Evolutionary conservation across 2,113 vertebrate genomes (phyloP), one percentile per base, ranked within the genome.

Genomic region (Dolichotis patagonum): DNA sequence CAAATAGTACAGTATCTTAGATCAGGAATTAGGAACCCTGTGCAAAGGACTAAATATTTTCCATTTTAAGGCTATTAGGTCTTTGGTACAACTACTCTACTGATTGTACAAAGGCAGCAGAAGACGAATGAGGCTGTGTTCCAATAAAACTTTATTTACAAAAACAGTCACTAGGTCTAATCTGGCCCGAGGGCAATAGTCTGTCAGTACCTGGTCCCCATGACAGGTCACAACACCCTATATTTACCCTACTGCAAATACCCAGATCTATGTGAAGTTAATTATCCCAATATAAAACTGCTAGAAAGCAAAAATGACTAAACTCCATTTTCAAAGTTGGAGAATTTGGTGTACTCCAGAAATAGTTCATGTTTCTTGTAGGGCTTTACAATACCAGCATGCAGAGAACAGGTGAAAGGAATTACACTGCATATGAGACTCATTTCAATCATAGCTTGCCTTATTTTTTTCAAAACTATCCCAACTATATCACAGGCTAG

Each of bases 61-160:
- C 32, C 52, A 10, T 19, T 26, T 14, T 3, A 7, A 5, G 49
- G 35, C 20, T 73, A 32, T 5, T 30, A 35, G 11, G 11, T 49
- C 43, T 85, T 43, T 32, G 67, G 49, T 0, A 46, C 52, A 85
- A 32, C 62, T 16, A 26, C 28, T 69, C 14, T 46, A 30, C 60
- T 49, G 62, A 3, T 7, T 24, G 19, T 43, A 87, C 24, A 90
- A 49, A 62, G 69, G 19, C 12, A 75, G n/a, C 41, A 22, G 1
- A 12, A 52, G 43, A 24, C 4, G 5, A 30, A 32, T 8, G 1
- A 38, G 82, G 30, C 54, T 78, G 46, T 54, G 58, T 63, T 56
- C n/a, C 77, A 94, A 83, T 52, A 88, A 85, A 96, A 90, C 85
- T 88, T 88, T 80, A 91, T 77, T 81, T 85, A 88, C 20, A 49